A percentile compares a stretch with the other conserved stretches of the same genome.
These are phyloP conservation scores for Falco berigora DNA, from an alignment of 2,797 vertebrate genomes.

Conservation along the genomic window DNA sequence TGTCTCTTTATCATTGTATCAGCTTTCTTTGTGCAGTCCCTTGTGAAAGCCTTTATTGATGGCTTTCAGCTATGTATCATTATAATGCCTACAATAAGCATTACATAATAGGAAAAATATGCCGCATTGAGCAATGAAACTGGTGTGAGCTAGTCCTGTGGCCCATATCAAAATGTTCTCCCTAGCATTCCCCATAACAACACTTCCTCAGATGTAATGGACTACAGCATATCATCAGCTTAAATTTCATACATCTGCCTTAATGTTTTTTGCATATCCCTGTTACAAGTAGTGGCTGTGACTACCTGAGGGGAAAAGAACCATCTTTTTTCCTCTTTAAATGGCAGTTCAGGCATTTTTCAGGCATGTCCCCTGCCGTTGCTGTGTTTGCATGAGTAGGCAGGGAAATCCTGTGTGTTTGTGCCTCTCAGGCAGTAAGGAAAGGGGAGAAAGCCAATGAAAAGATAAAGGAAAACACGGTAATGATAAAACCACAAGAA, in stretches of 20 bases:
- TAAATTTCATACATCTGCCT: constrained; percentile 4
- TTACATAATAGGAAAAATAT: constrained; percentile 49
- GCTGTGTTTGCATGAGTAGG: background rate
- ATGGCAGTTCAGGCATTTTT: background rate
- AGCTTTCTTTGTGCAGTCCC: background rate
- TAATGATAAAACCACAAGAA: background rate
- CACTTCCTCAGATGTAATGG: constrained; percentile 45
- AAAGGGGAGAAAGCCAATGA: background rate
- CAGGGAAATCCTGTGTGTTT: background rate
- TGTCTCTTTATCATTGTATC: constrained; percentile 51
- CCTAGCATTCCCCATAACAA: background rate
- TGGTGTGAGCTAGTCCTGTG: background rate
- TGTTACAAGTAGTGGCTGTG: background rate
- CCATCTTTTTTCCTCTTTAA: background rate
- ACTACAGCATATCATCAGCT: background rate
- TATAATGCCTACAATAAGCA: constrained; percentile 19
- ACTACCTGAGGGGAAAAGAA: background rate
- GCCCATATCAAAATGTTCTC: constrained; percentile 22
- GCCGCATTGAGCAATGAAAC: constrained; percentile 12
- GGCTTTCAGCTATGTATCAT: constrained; percentile 40
- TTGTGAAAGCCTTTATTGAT: constrained; percentile 35
- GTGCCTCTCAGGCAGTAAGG: background rate
- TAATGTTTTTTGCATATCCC: constrained; percentile 43
- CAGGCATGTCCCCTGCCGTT: background rate
- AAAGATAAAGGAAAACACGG: background rate